Percentiles rank a stretch among this genome's conserved stretches.
Evolutionary conservation across 1,140 invertebrate species (phyloP).

Genomic region (Prorops nasuta): DNA sequence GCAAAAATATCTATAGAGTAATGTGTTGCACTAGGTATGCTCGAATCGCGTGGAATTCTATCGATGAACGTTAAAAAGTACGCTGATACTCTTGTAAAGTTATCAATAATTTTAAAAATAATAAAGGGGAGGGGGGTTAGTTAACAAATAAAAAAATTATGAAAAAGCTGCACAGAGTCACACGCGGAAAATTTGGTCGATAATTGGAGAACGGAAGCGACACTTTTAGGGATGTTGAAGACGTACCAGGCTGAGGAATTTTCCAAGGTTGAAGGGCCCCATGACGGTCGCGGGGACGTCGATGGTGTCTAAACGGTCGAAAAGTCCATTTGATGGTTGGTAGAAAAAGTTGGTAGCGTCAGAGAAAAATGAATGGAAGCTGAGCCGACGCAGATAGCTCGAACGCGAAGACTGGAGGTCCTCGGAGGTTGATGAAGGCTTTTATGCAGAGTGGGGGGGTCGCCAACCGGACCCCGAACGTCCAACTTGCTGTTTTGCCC

Average conservation of each 20-base stretch:
- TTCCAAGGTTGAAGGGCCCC: background rate
- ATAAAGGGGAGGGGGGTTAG: background rate
- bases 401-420: constrained; percentile 33
- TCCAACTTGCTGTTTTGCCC: constrained; percentile 20
- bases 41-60: constrained; percentile 14
- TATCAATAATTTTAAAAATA: background rate
- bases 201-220: background rate
- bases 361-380: constrained; percentile 14
- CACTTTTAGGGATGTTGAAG: background rate
- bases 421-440: constrained; percentile 23
- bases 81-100: background rate
- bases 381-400: constrained; percentile 19
- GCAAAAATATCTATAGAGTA: no score
- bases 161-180: no score
- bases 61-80: background rate
- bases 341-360: background rate
- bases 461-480: constrained; percentile 12
- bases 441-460: constrained; percentile 32
- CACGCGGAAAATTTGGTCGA: no score
- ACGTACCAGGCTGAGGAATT: constrained; percentile 27
- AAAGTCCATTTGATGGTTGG: background rate
- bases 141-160: no score
- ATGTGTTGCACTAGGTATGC: no score
- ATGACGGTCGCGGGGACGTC: background rate
- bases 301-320: background rate